These are phyloP conservation scores for Brachionus paranguensis DNA, from an alignment of 1,140 invertebrate genomes.

Conservation along the genomic window DNA sequence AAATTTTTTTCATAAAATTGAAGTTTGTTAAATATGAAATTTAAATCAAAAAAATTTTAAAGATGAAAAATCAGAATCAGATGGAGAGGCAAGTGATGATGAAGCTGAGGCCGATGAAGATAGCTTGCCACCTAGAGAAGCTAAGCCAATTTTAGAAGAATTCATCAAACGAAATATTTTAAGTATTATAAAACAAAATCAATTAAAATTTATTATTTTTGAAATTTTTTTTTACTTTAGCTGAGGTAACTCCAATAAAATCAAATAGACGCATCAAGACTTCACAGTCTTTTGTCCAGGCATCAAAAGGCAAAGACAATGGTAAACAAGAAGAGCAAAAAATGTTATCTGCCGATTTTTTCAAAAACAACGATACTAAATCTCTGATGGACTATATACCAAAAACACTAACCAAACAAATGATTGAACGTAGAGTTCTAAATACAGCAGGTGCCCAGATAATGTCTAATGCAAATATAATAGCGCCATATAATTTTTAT, in stretches of 20 bases:
- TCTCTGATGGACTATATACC: slow-evolving; percentile 1
- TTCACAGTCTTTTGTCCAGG: background rate
- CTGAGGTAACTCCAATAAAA: background rate
- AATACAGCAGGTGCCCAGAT: background rate
- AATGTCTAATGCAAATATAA: background rate
- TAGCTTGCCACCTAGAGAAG: background rate
- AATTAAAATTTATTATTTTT: background rate
- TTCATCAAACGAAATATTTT: slow-evolving; percentile 5
- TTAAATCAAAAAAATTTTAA: background rate
- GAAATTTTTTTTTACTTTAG: background rate
- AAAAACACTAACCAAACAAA: background rate
- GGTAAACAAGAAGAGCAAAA: background rate
- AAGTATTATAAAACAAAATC: background rate
- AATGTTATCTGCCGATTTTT: background rate
- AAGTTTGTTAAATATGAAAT: no score
- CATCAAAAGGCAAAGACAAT: background rate
- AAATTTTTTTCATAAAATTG: no score
- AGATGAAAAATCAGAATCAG: slow-evolving; percentile 9
- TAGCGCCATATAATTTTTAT: slow-evolving; percentile 1
- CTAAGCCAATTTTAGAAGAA: background rate
- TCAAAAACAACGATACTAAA: slow-evolving; percentile 2
- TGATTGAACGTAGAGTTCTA: background rate
- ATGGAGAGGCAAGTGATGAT: slow-evolving; percentile 18
- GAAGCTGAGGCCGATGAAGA: background rate
- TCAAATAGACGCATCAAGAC: background rate